Base-by-base conservation (phyloP, 2,113 vertebrate genomes). In the Hoplias malabaricus region DNA sequence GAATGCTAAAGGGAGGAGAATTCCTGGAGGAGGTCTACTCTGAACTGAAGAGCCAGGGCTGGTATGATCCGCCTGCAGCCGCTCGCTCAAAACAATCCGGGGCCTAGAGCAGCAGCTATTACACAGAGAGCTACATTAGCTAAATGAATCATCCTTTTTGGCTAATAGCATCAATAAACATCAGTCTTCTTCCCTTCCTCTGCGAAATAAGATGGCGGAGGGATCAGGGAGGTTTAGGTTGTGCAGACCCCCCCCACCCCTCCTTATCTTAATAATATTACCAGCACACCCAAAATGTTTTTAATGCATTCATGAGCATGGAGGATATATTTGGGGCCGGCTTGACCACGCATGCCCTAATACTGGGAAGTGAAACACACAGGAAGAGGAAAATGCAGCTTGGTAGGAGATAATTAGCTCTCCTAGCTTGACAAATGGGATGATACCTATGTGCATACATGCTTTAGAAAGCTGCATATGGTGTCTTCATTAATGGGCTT, bases 291-390 rank as follows among this genome's bases (percentile, higher is more conserved):
- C 94, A 96, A 97, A 98, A 96, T 96, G 92, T 95, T 93, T n/a
- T 93, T 97, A 98, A 99, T 98, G 95, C 94, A 98, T 99, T 98
- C 96, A 95, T 95, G 88, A 94, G 94, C 96, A 98, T 96, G 96
- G 89, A 93, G 90, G 92, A 92, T 94, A 89, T 95, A 90, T 93
- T 89, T 87, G 90, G 93, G 93, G 92, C 93, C 94, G 94, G 93
- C 91, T 93, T 93, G 92, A 93, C 94, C 96, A 95, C 90, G 92
- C 96, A 94, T 95, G 93, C 96, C 94, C 94, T 95, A 97, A 98
- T 96, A 96, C 95, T 94, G 91, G 91, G 91, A 94, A 95, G 93
- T 95, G 93, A 96, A 95, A 96, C 93, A 91, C 95, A 94, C 92
- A 90, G 93, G 93, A 94, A 90, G 90, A 94, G 95, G 95, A 94